Conservation (phyloP, 1,140 invertebrate genomes). For the Micrasema minimum region DNA sequence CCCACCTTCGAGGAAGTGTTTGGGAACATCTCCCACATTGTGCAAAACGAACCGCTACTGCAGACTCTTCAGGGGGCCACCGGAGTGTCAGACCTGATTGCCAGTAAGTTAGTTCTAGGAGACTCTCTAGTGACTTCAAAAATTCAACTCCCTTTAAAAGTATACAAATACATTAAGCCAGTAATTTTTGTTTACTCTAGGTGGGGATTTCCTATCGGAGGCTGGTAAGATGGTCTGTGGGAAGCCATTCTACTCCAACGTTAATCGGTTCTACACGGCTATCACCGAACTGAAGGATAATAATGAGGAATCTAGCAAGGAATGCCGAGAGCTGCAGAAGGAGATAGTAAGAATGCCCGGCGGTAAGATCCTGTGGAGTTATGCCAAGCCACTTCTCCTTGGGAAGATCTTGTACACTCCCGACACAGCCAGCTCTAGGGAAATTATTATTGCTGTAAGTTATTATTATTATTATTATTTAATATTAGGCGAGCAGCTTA, state of each 20-base stretch:
- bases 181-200: constrained; percentile 52
- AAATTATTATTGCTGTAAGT: constrained; percentile 67
- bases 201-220: constrained; percentile 63
- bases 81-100: constrained; percentile 40
- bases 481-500: no score
- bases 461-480: constrained; percentile 6
- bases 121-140: background rate
- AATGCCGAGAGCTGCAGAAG: constrained; percentile 70
- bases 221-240: constrained; percentile 72
- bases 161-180: no score
- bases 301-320: constrained; percentile 63
- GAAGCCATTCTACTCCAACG: constrained; percentile 63
- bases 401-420: constrained; percentile 74
- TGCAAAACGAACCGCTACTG: constrained; percentile 59
- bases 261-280: constrained; percentile 65
- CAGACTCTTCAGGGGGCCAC: constrained; percentile 54
- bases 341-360: constrained; percentile 68
- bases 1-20: constrained; percentile 61
- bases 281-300: constrained; percentile 68
- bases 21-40: constrained; percentile 52
- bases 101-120: constrained; percentile 31
- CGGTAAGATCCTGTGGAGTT: constrained; percentile 75
- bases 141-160: no score
- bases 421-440: constrained; percentile 60
- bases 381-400: constrained; percentile 73